phyloP scores from a whole-genome alignment of 2,113 vertebrate species.

The Gyps fulvus region DNA sequence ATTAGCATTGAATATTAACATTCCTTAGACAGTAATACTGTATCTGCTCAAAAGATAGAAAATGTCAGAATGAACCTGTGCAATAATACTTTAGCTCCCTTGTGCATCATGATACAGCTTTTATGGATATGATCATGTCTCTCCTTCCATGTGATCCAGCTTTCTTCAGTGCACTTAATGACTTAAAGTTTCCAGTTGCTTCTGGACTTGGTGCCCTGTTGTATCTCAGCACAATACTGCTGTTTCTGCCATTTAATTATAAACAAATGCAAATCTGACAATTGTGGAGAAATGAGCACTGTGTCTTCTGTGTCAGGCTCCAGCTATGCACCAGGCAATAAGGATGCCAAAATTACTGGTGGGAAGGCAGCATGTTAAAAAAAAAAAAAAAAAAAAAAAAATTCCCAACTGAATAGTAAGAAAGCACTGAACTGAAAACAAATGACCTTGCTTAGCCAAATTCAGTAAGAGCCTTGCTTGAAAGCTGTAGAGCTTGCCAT shows the following conservation, averaged over 20 bases:
- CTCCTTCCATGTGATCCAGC: neutral
- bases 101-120: neutral
- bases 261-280: constrained; percentile 48
- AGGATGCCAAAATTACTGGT: neutral
- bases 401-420: constrained; percentile 3
- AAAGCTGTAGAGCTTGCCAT: neutral
- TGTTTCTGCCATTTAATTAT: constrained; percentile 37
- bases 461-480: neutral
- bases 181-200: constrained; percentile 52
- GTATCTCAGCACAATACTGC: constrained; percentile 36
- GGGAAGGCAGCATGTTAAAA: neutral
- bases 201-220: constrained; percentile 26
- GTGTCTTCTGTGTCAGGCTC: neutral
- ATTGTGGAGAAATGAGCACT: neutral
- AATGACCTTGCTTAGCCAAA: constrained; percentile 2
- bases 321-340: constrained; percentile 26
- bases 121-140: neutral
- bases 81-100: neutral
- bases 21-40: neutral
- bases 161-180: neutral
- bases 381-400: neutral
- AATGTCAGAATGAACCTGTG: neutral
- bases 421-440: neutral
- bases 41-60: neutral
- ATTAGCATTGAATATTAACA: neutral